A percentile compares a stretch with the other conserved stretches of the same genome.
Conservation (phyloP, 1,140 invertebrate species). For the Platorchestia sp. region DNA sequence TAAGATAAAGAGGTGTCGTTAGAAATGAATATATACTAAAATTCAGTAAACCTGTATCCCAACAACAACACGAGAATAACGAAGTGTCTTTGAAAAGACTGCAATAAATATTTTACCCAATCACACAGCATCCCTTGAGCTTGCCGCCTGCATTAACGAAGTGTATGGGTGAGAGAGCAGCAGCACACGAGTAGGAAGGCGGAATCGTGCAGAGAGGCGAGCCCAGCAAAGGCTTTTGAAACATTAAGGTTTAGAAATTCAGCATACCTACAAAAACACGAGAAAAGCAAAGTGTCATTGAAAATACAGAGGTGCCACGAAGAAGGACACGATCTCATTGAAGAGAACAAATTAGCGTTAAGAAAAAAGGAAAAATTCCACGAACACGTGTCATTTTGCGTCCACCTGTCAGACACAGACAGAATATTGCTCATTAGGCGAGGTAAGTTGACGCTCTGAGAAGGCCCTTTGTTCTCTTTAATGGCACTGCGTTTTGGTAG, state of each 20-base stretch:
- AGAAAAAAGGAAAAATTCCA: too few relatives aligned
- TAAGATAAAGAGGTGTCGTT: too few relatives aligned
- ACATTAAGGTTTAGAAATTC: too few relatives aligned
- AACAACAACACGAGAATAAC: too few relatives aligned
- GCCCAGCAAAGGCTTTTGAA: neutral
- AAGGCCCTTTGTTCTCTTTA: neutral
- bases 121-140: neutral
- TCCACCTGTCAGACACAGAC: neutral
- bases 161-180: neutral
- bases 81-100: too few relatives aligned
- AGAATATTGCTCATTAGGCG: neutral
- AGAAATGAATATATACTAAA: too few relatives aligned
- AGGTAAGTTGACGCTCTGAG: neutral
- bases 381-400: neutral
- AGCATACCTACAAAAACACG: too few relatives aligned
- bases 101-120: neutral
- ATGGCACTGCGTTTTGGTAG: neutral
- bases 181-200: neutral
- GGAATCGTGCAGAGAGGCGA: neutral
- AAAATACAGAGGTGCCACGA: too few relatives aligned
- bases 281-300: too few relatives aligned
- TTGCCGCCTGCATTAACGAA: neutral
- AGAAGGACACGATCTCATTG: too few relatives aligned
- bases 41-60: too few relatives aligned
- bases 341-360: too few relatives aligned